Evolutionary conservation across 2,113 vertebrate species (phyloP), one percentile per base, ranked within the genome.

Genomic region (Myodes glareolus): DNA sequence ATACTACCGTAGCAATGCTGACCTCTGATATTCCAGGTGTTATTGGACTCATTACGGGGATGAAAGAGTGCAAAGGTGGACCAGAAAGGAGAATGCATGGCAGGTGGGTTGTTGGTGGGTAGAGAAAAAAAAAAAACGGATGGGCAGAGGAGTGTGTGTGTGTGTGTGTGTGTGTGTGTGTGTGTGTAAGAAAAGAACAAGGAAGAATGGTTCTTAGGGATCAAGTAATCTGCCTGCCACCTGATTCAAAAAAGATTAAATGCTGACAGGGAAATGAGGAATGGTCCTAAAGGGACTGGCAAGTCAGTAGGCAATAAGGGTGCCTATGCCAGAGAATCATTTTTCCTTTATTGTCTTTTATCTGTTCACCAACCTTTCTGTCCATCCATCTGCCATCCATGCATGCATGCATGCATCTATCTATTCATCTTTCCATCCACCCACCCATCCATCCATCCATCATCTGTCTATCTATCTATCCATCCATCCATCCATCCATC

Each of bases 211-310:
- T 25, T 75, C 5, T 68, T 52, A 27, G 65, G 17, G 25, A 52
- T 29, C 7, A 45, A 47, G 45, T 4, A 68, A 27, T 63, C 52
- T 88, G 29, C 81, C 7, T 36, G 27, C 45, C 45, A 23, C 12
- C 42, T 65, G 29, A 19, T 16, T 73, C 39, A 36, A 90, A 81
- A 36, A 90, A 81, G 55, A 65, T 67, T 39, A 42, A n/a, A n/a
- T 73, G 42, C 17, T 73, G 45, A 78, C 65, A 87, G 47, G 45
- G 91, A 90, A 92, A 86, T 87, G 39, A 67, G 14, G 50, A 63
- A 75, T 45, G 33, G 70, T 65, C 25, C 73, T 29, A 29, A 96
- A 91, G 29, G 25, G 75, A 39, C 61, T 73, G 76, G 63, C 29
- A 19, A 73, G 21, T 55, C 78, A 47, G 58, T 68, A 42, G 73